Conservation (phyloP, 2,113 vertebrate genomes). For the Naja naja region DNA sequence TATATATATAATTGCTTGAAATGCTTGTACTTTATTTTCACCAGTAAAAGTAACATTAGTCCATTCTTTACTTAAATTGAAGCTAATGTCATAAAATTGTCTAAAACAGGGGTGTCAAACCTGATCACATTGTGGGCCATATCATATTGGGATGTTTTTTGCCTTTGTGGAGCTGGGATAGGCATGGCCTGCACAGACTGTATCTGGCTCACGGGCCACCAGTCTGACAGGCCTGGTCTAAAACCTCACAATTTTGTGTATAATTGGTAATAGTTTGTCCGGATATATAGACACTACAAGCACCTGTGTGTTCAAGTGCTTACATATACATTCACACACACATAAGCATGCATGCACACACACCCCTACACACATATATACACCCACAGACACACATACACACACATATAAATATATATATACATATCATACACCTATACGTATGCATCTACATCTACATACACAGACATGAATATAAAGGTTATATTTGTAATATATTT, state of each 20-base stretch:
- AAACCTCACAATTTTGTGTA: not conserved
- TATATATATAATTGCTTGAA: conserved; percentile 56
- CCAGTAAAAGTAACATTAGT: conserved; percentile 52
- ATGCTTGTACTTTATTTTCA: conserved; percentile 53
- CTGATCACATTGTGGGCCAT: no score
- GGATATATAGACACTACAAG: not conserved
- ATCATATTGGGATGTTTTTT: no score
- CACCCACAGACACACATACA: no score
- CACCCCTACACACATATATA: no score
- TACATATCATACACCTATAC: no score
- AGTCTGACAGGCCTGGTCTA: not conserved
- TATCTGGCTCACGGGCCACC: no score
- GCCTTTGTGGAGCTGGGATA: no score
- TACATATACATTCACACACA: no score
- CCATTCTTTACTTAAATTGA: conserved; percentile 55
- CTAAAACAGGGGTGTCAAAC: not conserved
- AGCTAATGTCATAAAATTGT: not conserved
- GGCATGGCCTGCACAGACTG: no score
- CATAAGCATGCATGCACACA: no score
- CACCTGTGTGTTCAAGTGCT: not conserved
- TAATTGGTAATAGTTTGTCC: not conserved
- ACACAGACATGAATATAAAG: not conserved
- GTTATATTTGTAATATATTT: not conserved
- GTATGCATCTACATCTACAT: no score
- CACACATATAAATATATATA: no score